A percentile compares a stretch with the other conserved stretches of the same genome.
Evolutionary conservation across 1,140 invertebrate genomes (phyloP).

Genomic region (Belonocnema kinseyi): DNA sequence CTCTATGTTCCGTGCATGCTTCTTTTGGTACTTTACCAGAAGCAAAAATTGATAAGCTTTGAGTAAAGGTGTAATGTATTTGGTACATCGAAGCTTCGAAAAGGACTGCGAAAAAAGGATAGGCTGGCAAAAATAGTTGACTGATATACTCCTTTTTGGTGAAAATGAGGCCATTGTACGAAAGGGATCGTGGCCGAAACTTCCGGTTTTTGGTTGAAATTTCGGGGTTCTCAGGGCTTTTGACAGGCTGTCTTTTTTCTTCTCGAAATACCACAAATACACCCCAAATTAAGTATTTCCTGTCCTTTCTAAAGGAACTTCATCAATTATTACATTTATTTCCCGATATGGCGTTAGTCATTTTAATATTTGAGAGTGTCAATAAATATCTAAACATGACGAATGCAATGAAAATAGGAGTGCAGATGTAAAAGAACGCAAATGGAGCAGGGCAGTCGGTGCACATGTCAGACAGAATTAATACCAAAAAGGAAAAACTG

Average conservation of each 20-base stretch:
- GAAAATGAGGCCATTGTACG: constrained; percentile 17
- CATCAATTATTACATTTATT: too few relatives aligned
- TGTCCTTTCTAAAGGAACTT: not conserved
- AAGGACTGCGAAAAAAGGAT: not conserved
- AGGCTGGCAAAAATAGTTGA: not conserved
- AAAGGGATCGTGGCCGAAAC: not conserved
- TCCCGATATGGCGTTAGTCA: too few relatives aligned
- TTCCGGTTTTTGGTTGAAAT: constrained; percentile 6
- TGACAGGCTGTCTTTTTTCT: constrained; percentile 12
- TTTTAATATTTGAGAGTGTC: too few relatives aligned
- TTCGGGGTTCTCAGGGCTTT: constrained; percentile 22
- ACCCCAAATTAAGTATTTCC: constrained; percentile 25
- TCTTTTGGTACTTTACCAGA: not conserved
- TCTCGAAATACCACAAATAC: constrained; percentile 14
- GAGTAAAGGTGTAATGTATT: not conserved
- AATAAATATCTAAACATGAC: too few relatives aligned
- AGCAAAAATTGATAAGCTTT: not conserved
- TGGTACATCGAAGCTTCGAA: not conserved
- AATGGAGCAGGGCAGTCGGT: not conserved
- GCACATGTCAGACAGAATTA: constrained; percentile 30
- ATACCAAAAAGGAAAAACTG: constrained; percentile 17
- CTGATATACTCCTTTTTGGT: constrained; percentile 7
- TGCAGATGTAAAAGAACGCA: constrained; percentile 18
- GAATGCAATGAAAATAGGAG: not conserved
- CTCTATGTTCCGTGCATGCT: not conserved